Base-by-base conservation (phyloP, 2,113 vertebrate genomes). In the Petroica traversi region DNA sequence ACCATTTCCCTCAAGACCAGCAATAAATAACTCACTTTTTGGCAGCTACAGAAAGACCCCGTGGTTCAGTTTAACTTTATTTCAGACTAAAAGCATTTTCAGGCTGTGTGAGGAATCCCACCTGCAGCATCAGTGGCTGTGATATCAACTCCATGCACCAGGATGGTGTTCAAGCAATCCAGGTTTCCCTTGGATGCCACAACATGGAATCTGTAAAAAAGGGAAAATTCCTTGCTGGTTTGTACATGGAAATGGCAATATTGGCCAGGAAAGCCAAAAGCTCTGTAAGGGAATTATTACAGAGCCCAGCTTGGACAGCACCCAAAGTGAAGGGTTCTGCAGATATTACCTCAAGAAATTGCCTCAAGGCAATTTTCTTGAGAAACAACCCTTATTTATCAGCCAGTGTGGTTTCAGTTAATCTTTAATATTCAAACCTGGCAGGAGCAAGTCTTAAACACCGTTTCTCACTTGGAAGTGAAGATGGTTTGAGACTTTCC, bases 121-220 rank as follows among this genome's bases (percentile, higher is more conserved):
- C 99, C 99, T 92, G 99, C 98, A 78, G 98, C 98, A 84, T 99
- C 99, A 0, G 98, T 98, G 58, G 98, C 98, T 3, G 98, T 98
- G 91, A 99, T 92, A 77, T 99, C 99, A 29, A 98, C 98, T n/a
- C 98, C 98, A 11, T 99, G 99, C 58, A 98, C 49, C 17, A 99
- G 98, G 91, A 99, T 98, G 93, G 98, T 98, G 89, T 98, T 99
- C 95, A 99, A 93, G 97, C 99, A 99, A 8, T 99, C 99, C 22
- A 99, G 97, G 92, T 99, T 98, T 88, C 99, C 99, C 95, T 99
- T 99, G 4, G 99, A 98, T 1, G 99, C 99, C 45, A 99, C 98
- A 51, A 99, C 97, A 71, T 99, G 99, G 98, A 99, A 99, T 55
- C 99, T 99, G 43, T n/a, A 49, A 78, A 71, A 14, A 28, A 80